phyloP scores from a whole-genome alignment of 2,113 vertebrate genomes.

The Diadophis punctatus region DNA sequence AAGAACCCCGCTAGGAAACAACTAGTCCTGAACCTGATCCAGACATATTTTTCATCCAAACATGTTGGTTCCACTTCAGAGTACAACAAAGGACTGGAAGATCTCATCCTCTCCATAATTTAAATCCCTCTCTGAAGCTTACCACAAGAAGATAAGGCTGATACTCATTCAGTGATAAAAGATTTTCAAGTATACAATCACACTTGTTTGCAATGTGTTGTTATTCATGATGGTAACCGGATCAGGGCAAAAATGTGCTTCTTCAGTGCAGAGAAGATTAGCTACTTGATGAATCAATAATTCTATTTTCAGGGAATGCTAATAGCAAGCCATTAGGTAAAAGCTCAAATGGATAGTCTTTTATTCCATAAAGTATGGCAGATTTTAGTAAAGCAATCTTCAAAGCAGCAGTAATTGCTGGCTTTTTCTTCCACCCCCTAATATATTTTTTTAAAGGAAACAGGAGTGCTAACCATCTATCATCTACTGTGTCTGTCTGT shows the following conservation, averaged over 20 bases:
- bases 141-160: background rate
- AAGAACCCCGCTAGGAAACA: background rate
- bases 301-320: slow-evolving; percentile 40
- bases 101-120: background rate
- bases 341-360: slow-evolving; percentile 38
- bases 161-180: background rate
- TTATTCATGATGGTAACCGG: background rate
- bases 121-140: background rate
- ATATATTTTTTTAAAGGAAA: slow-evolving; percentile 16
- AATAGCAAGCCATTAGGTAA: background rate
- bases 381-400: slow-evolving; percentile 45
- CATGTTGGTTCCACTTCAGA: background rate
- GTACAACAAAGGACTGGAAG: background rate
- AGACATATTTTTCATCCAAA: background rate
- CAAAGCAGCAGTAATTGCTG: slow-evolving; percentile 47
- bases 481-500: no score
- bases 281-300: slow-evolving; percentile 48
- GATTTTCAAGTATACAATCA: background rate
- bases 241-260: slow-evolving; percentile 12
- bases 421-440: background rate
- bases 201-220: background rate
- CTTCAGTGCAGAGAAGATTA: slow-evolving; percentile 12
- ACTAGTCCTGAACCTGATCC: background rate
- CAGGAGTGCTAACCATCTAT: background rate
- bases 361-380: slow-evolving; percentile 40